These are phyloP conservation scores for Mythimna loreyi DNA, from an alignment of 2,888 invertebrate species.

Conservation along the genomic window DNA sequence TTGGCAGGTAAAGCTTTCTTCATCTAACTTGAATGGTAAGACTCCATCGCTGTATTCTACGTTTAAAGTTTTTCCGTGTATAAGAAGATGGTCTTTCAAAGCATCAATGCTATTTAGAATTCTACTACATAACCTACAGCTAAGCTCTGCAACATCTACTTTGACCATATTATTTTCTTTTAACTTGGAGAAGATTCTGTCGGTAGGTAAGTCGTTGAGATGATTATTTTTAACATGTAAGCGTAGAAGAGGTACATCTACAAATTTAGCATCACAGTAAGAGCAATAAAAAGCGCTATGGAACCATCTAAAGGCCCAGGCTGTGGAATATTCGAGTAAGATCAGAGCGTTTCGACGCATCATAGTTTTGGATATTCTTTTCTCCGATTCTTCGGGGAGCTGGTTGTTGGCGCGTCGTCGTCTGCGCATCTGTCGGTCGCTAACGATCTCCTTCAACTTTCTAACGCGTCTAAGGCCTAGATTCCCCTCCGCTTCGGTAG, in stretches of 20 bases:
- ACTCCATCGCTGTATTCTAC: constrained; percentile 82
- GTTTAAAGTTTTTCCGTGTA: constrained; percentile 75
- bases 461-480: constrained; percentile 78
- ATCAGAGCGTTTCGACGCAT: constrained; percentile 85
- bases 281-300: constrained; percentile 84
- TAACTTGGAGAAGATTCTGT: constrained; percentile 81
- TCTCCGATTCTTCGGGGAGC: constrained; percentile 83
- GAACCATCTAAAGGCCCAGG: constrained; percentile 87
- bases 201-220: constrained; percentile 74
- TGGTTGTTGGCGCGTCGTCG: constrained; percentile 86
- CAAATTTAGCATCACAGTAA: constrained; percentile 82
- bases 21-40: constrained; percentile 82
- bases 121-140: constrained; percentile 79
- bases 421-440: constrained; percentile 85
- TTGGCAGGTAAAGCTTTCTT: constrained; percentile 79
- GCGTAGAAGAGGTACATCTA: constrained; percentile 76
- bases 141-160: constrained; percentile 81
- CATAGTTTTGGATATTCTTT: constrained; percentile 85
- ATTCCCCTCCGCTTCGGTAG: constrained; percentile 71
- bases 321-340: constrained; percentile 83
- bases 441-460: constrained; percentile 84
- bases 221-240: constrained; percentile 77
- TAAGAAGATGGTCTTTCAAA: constrained; percentile 79
- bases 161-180: constrained; percentile 87
- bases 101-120: constrained; percentile 71